These are phyloP conservation scores for Caradrina clavipalpis DNA, from an alignment of 2,888 invertebrate genomes.

Conservation along the genomic window DNA sequence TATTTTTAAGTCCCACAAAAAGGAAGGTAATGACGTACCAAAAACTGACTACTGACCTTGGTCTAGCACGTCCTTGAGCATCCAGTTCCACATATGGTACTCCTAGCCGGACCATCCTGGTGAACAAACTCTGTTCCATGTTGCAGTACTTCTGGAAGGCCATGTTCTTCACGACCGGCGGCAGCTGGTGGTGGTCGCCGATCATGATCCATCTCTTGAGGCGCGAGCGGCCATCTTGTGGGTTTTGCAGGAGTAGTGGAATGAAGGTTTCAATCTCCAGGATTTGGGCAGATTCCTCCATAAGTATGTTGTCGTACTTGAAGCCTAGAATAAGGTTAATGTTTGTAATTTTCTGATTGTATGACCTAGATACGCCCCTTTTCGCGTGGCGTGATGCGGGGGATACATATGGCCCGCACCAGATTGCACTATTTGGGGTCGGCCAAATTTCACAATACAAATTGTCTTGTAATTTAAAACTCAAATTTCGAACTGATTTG, in stretches of 20 bases:
- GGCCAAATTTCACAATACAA: neutral
- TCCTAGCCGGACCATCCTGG: slow-evolving; percentile 98
- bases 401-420: neutral
- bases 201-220: slow-evolving; percentile 99
- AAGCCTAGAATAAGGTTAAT: slow-evolving; percentile 91
- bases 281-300: slow-evolving; percentile 99
- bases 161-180: slow-evolving; percentile 99
- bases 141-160: slow-evolving; percentile 99
- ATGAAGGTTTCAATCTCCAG: slow-evolving; percentile 99
- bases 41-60: slow-evolving; percentile 89
- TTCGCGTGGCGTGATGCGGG: neutral
- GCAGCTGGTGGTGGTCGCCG: slow-evolving; percentile 99
- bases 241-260: slow-evolving; percentile 99
- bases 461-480: too few species aligned
- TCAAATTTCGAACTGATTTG: too few species aligned
- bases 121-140: slow-evolving; percentile 99
- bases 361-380: neutral
- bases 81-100: slow-evolving; percentile 99
- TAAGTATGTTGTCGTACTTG: slow-evolving; percentile 99
- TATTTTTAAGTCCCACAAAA: neutral
- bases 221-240: slow-evolving; percentile 98
- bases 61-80: slow-evolving; percentile 98
- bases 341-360: neutral
- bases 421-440: neutral
- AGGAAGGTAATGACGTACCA: neutral